Percentiles rank a stretch among this genome's conserved stretches.
Conservation (phyloP, 2,797 vertebrate genomes). For the Coilia nasus region DNA sequence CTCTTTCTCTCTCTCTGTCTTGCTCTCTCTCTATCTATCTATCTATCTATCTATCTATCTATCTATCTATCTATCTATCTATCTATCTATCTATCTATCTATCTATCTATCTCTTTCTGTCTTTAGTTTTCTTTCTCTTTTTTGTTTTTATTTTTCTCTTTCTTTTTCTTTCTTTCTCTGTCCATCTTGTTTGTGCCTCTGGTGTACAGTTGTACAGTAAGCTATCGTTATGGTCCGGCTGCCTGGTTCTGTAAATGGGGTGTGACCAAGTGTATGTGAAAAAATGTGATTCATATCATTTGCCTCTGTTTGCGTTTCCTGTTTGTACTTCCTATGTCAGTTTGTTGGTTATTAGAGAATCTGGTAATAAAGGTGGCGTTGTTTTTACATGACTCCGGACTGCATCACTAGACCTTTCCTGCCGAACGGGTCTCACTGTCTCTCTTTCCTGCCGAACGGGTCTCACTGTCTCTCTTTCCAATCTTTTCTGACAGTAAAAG, state of each 20-base stretch:
- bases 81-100: background rate
- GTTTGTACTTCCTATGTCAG: background rate
- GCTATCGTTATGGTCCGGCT: slow-evolving; percentile 26
- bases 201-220: slow-evolving; percentile 21
- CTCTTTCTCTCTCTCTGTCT: background rate
- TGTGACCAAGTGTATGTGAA: background rate
- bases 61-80: background rate
- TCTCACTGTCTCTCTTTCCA: no score
- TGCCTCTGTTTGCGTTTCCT: background rate
- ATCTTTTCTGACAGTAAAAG: background rate
- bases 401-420: no score
- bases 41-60: background rate
- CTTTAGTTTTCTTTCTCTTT: no score
- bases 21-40: background rate
- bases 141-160: no score
- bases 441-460: no score
- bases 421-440: no score
- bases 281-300: slow-evolving; percentile 1
- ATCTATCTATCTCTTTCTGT: no score
- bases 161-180: no score
- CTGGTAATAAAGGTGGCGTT: background rate
- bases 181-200: background rate
- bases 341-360: background rate
- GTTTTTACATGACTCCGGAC: background rate
- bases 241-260: slow-evolving; percentile 8